Evolutionary conservation across 2,888 invertebrate species (phyloP).

Genomic region (Nineta flava): DNA sequence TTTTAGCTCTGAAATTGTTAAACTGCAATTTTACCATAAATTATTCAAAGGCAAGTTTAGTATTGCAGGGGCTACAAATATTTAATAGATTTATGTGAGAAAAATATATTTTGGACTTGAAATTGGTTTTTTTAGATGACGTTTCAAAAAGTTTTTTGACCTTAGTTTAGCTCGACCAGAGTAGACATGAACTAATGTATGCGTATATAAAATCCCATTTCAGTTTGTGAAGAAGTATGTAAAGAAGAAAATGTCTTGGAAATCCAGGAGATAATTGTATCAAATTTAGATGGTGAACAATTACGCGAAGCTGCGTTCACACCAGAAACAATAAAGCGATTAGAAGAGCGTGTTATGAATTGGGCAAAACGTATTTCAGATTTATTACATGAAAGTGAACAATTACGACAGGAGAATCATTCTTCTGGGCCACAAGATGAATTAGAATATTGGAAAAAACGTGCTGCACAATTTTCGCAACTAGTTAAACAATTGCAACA

Average conservation of each 20-base stretch:
- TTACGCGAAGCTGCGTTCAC: slow-evolving; percentile 54
- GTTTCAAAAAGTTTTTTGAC: no score
- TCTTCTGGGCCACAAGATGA: slow-evolving; percentile 85
- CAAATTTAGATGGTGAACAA: slow-evolving; percentile 42
- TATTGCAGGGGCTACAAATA: no score
- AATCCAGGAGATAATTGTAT: slow-evolving; percentile 49
- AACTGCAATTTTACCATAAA: no score
- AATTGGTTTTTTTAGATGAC: no score
- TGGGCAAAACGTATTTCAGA: slow-evolving; percentile 74
- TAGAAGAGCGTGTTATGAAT: slow-evolving; percentile 58
- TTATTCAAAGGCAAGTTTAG: no score
- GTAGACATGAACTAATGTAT: no score
- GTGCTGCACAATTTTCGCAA: slow-evolving; percentile 86
- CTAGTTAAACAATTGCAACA: slow-evolving; percentile 59
- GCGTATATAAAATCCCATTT: no score
- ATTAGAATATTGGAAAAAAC: slow-evolving; percentile 89
- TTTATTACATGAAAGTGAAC: slow-evolving; percentile 80
- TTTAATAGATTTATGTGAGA: no score
- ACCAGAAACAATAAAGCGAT: slow-evolving; percentile 41
- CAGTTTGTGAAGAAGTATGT: slow-evolving; percentile 73
- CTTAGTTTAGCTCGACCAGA: no score
- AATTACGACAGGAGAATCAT: slow-evolving; percentile 80
- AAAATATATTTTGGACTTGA: no score
- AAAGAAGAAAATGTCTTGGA: slow-evolving; percentile 63
- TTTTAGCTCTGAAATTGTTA: no score